Base-by-base conservation (phyloP, 2,888 invertebrate genomes). In the Odontothrips loti region DNA sequence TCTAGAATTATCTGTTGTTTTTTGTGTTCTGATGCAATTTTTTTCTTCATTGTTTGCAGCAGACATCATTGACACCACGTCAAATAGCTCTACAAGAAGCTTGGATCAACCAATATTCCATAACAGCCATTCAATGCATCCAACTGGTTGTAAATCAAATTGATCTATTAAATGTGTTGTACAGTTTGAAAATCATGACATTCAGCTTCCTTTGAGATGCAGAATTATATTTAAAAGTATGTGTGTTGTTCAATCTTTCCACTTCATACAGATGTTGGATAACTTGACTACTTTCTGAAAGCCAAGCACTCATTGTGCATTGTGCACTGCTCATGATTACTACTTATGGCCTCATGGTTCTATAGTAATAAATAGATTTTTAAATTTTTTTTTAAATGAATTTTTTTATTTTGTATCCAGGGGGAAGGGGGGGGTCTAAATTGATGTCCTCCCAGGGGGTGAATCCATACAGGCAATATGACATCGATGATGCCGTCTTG, bases 101-200 rank as follows among this genome's bases (percentile, higher is more conserved):
- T 23, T 68, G 68, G 68, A 68, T 9, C 68, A n/a, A 68, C 68
- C 68, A 68, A 23, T 68, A 23, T 23, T 68, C 23, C 9, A 20
- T 9, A 68, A 23, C 11, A 23, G 11, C 23, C n/a, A 68, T n/a
- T 68, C 23, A n/a, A 23, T 23, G 6, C 68, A 23, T 68, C 9
- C 68, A 11, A 68, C 68, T 68, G 68, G 68, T 23, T 68, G 68
- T 23, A 23, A 68, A 23, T 68, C 68, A 68, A 68, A 68, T 23
- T 68, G 11, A 23, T 23, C 27, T n/a, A 6, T 15, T 58, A 6
- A 15, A 20, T 6, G 6, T 43, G 34, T 43, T 43, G 34, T 43
- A 6, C 2, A 6, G 34, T 43, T 43, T 2, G 34, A 43, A 43
- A 43, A 43, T 43, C 34, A 43, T 43, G 34, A n/a, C n/a, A n/a